A percentile compares a stretch with the other conserved stretches of the same genome.
phyloP scores from a whole-genome alignment of 92 coral and sea anemone genomes.

The Porites rus region DNA sequence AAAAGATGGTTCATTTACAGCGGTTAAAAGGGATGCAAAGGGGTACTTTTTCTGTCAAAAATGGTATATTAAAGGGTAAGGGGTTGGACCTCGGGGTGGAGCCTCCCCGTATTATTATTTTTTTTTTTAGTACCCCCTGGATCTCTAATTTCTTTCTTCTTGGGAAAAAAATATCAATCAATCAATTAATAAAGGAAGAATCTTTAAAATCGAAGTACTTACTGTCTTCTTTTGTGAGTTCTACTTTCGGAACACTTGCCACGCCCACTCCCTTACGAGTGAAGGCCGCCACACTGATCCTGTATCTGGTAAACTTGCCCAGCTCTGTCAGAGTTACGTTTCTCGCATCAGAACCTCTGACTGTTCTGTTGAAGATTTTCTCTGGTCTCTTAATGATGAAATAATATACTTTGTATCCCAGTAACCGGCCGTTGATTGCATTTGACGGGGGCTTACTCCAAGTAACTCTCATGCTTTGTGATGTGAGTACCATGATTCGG shows the following conservation, averaged over 20 bases:
- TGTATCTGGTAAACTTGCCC: conserved; percentile 80
- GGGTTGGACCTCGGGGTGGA: no score
- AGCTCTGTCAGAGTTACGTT: conserved; percentile 73
- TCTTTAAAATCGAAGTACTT: conserved; percentile 29
- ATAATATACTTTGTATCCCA: conserved; percentile 81
- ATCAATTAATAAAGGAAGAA: not conserved
- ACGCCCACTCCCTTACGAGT: conserved; percentile 87
- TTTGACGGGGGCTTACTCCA: conserved; percentile 85
- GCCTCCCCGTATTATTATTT: no score
- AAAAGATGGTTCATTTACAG: no score
- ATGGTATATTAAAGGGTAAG: no score
- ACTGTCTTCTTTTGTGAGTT: conserved; percentile 87
- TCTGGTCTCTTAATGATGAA: conserved; percentile 59
- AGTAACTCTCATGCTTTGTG: conserved; percentile 80
- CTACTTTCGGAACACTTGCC: conserved; percentile 57
- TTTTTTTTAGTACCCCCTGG: no score
- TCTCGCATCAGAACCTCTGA: conserved; percentile 41
- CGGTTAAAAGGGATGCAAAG: no score
- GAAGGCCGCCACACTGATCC: conserved; percentile 80
- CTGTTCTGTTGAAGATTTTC: conserved; percentile 30
- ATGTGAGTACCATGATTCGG: conserved; percentile 64
- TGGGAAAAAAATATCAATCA: not conserved
- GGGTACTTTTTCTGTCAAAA: no score
- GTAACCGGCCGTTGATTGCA: conserved; percentile 77
- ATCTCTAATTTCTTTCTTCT: not conserved